phyloP scores from a whole-genome alignment of 2,888 invertebrate species.

The Amiota mariae region DNA sequence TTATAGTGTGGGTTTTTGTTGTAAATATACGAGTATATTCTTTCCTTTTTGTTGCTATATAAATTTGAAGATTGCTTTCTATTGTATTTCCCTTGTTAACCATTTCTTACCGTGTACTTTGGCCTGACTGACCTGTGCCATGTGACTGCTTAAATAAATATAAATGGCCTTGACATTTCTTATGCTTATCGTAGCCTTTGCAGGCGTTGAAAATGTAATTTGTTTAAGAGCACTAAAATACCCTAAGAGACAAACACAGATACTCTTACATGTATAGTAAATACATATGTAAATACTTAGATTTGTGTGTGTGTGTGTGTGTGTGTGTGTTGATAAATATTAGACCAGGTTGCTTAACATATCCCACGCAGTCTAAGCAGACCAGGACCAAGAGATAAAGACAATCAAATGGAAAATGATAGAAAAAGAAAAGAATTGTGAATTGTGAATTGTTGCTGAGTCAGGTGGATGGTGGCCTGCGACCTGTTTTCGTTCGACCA shows the following conservation, averaged over 20 bases:
- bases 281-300: constrained; percentile 40
- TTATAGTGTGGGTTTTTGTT: no score
- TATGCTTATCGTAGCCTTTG: constrained; percentile 61
- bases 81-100: not conserved
- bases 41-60: no score
- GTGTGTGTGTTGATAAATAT: constrained; percentile 11
- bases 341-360: no score
- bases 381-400: no score
- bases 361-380: no score
- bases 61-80: no score
- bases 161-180: constrained; percentile 65
- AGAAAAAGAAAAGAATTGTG: not conserved
- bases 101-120: constrained; percentile 6
- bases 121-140: constrained; percentile 6
- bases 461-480: not conserved
- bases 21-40: no score
- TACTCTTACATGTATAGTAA: not conserved
- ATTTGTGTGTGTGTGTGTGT: constrained; percentile 38
- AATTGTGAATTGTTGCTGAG: constrained; percentile 8
- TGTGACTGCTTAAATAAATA: constrained; percentile 37
- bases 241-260: no score
- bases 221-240: constrained; percentile 54
- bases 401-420: no score
- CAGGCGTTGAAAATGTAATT: constrained; percentile 66
- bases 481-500: no score